phyloP scores from a whole-genome alignment of 2,797 vertebrate species.

The Botia kubotai region DNA sequence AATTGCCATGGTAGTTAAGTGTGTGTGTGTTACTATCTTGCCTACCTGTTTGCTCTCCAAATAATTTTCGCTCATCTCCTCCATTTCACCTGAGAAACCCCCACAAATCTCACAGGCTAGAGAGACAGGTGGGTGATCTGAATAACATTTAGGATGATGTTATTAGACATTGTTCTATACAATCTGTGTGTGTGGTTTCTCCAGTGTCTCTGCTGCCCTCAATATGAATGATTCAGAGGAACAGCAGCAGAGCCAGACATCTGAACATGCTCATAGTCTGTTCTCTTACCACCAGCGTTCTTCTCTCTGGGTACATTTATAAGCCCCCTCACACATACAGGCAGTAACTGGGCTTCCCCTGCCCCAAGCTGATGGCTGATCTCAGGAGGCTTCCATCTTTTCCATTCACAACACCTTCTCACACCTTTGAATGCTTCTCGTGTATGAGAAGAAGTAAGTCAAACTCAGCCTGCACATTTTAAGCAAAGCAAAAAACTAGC shows the following conservation, averaged over 20 bases:
- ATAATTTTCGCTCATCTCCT: not conserved
- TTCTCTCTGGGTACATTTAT: not conserved
- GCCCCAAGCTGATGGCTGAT: not conserved
- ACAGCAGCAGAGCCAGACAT: not conserved
- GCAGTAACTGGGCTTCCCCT: not conserved
- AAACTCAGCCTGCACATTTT: not conserved
- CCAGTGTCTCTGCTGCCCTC: not conserved
- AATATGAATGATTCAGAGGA: not conserved
- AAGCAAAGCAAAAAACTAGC: too few species aligned
- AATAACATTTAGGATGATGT: not conserved
- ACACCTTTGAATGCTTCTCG: not conserved
- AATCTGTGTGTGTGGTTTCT: not conserved
- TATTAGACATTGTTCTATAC: not conserved
- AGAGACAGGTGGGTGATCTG: not conserved
- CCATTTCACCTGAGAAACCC: not conserved
- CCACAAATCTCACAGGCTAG: not conserved
- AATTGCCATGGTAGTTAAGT: not conserved
- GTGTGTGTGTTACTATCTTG: not conserved
- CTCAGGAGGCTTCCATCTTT: slow-evolving; percentile 28
- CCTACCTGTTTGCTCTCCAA: not conserved
- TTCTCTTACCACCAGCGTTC: not conserved
- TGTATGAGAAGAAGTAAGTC: not conserved
- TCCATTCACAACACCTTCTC: slow-evolving; percentile 33
- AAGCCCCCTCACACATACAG: not conserved
- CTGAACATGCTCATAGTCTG: not conserved